Evolutionary conservation across 2,113 vertebrate species (phyloP), one percentile per base, ranked within the genome.

Genomic region (Cyprinus carpio): DNA sequence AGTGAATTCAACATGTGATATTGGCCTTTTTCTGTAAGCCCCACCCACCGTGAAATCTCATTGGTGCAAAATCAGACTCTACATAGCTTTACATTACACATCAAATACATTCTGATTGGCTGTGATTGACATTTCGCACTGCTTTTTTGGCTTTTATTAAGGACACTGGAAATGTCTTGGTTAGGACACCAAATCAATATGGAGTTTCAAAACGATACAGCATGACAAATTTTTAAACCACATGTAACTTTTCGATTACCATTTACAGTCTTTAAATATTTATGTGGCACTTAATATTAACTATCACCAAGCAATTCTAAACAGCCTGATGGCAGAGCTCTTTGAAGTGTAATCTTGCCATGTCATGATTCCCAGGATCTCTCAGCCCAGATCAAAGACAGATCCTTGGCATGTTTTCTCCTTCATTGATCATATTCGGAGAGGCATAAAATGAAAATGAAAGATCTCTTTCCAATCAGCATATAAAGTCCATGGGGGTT

Each of bases 391-490:
- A 83, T 83, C 43, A 83, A 80, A 83, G 81, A 51, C 75, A 79
- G 74, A 37, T 84, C 77, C 40, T 64, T 83, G 65, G 40, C 40
- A 67, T 69, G 43, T 60, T 79, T 75, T 51, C 18, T 72, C 37
- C 27, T 62, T 85, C 77, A 85, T 74, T 85, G 75, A 83, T 85
- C 51, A 49, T 60, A 76, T 77, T 85, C 31, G 34, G 8, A 64
- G 75, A 54, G 11, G 43, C 51, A 79, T 56, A 51, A 75, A 54
- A 65, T 40, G 51, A 74, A 87, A 72, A 62, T 64, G 67, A 84
- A 78, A 87, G 83, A 82, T 77, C 72, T 77, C 51, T 62, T 62
- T 82, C 40, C 87, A 85, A 78, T 87, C 85, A 83, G 80, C 64
- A 75, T 56, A 83, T 51, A 82, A 84, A 85, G 81, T 84, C 87